Evolutionary conservation across 2,113 vertebrate genomes (phyloP), one percentile per base, ranked within the genome.

Genomic region (Drymodes brunneopygia): DNA sequence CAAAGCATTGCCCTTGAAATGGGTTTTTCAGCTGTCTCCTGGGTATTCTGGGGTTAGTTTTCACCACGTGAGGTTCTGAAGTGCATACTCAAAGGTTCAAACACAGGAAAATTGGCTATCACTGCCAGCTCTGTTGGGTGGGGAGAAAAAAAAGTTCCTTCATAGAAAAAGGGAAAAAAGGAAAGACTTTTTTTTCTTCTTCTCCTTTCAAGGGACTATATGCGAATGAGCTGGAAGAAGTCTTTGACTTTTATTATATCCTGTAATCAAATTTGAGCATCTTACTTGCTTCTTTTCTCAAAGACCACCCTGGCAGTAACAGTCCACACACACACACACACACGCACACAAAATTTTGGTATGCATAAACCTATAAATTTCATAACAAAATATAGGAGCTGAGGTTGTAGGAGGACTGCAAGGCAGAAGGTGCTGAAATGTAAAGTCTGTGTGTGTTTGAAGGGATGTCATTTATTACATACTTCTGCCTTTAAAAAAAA

Each of bases 251-350:
- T 97, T 96, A 96, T 97, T 95, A 95, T 97, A 97, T 97, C 95
- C 97, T 97, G 88, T 91, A 97, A 97, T 97, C 95, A 94, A 94
- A 94, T 96, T 95, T 96, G 96, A 96, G 89, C 95, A 95, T 96
- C 95, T 95, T 93, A 74, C 86, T 96, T 96, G 88, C 90, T 94
- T 87, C 90, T 95, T 92, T 96, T 82, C 90, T 92, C 72, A 83
- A 90, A 94, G 96, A 97, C 97, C 97, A 97, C 97, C 96, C 96
- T 95, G 96, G 82, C 12, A n/a, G 93, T 87, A 85, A 45, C 88
- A 92, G 88, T 94, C 57, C 54, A 73, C 91, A 71, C 94, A 91
- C 93, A 84, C 79, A 94, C 83, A 95, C 85, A 90, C n/a, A n/a
- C 54, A 73, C 91, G 69, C 94, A 91, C 93, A 84, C 79, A 94